A percentile compares a stretch with the other conserved stretches of the same genome.
phyloP scores from a whole-genome alignment of 2,888 invertebrate species.

The Leucoptera coffeella region DNA sequence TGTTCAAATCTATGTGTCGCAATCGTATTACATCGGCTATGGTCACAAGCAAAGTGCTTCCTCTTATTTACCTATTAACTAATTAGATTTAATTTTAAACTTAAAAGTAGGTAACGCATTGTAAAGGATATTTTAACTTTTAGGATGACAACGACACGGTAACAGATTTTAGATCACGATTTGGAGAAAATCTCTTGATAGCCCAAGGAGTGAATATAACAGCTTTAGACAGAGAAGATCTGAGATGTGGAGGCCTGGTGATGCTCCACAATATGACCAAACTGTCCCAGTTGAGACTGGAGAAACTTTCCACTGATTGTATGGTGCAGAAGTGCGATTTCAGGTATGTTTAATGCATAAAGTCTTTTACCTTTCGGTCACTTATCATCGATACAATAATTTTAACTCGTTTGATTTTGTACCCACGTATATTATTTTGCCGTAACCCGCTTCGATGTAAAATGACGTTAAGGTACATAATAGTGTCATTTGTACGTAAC shows the following conservation, averaged over 20 bases:
- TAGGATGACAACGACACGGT: slow-evolving; percentile 65
- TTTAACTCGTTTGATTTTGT: too few species aligned
- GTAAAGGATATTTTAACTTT: slow-evolving; percentile 10
- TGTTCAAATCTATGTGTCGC: too few species aligned
- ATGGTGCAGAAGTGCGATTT: slow-evolving; percentile 75
- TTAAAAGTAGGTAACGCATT: too few species aligned
- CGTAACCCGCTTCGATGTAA: too few species aligned
- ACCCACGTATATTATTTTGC: too few species aligned
- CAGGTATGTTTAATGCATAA: slow-evolving; percentile 22
- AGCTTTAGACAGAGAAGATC: slow-evolving; percentile 65
- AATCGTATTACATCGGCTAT: too few species aligned
- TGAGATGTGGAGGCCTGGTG: slow-evolving; percentile 69
- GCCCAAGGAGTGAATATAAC: slow-evolving; percentile 67
- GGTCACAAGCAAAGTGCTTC: too few species aligned
- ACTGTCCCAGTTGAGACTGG: slow-evolving; percentile 47
- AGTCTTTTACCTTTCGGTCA: slow-evolving; percentile 1
- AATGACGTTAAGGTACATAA: too few species aligned
- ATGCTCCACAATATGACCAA: slow-evolving; percentile 60
- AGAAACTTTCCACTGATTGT: slow-evolving; percentile 60
- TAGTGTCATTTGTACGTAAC: too few species aligned
- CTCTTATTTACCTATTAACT: too few species aligned
- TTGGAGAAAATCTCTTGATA: slow-evolving; percentile 58
- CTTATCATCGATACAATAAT: not conserved
- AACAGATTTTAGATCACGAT: slow-evolving; percentile 68
- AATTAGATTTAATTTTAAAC: too few species aligned